Evolutionary conservation across 2,888 invertebrate genomes (phyloP), one percentile per base, ranked within the genome.

Genomic region (Cabera pusaria): DNA sequence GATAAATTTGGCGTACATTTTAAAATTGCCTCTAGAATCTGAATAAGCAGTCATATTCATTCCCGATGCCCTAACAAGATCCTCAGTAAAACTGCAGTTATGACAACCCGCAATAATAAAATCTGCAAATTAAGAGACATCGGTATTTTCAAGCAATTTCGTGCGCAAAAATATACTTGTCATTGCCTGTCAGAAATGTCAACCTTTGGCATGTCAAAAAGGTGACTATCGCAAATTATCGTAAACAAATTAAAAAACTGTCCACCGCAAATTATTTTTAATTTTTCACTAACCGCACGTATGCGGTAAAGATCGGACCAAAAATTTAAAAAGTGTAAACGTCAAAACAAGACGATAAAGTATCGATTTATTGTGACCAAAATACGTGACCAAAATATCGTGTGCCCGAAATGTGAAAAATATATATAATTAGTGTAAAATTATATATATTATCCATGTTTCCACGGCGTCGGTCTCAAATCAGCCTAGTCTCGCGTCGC

Each of bases 351-450:
- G 42, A 42, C 50, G 42, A 59, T 61, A 56, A 50, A 41, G 38
- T 35, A 49, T 57, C 52, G 52, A 61, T 59, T 64, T 61, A 61
- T 64, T 49, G 56, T 62, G 46, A 59, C 68, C 43, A 59, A 59
- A 68, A 70, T 73, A 35, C 31, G 34, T 41, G 41, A 31, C 41
- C 31, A 42, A 42, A 42, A 42, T 42, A 42, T 31, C 35, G 63
- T 49, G 54, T 62, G 48, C 61, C 70, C 64, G 70, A 60, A 48
- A 56, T 64, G 63, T 49, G 61, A 67, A 67, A 56, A 69, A 72
- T 70, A 64, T 61, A 72, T 72, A 72, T 77, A 77, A 80, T 80
- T 78, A 80, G 75, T 72, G 68, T 69, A 69, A 67, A 72, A 78
- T 58, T 77, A 74, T 78, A 72, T 72, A 77, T 76, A 75, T 72